Base-by-base conservation (phyloP, 2,113 vertebrate genomes). In the Triplophysa siluroides region DNA sequence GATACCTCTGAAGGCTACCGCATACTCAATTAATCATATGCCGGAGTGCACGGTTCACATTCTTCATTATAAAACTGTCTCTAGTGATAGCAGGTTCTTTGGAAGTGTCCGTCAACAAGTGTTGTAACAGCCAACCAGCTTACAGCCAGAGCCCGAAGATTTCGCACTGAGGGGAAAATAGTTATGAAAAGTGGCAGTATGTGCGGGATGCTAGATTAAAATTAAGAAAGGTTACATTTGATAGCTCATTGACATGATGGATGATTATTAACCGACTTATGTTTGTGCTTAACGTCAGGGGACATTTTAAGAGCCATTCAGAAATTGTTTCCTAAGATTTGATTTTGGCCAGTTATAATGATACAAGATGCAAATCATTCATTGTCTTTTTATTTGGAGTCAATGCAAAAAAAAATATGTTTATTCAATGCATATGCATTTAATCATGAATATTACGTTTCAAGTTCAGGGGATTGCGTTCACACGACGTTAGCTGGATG, bases 241-340 rank as follows among this genome's bases (percentile, higher is more conserved):
- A 78, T 80, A 77, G 61, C 45, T 38, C 45, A 12, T 77, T 19
- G 19, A 16, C 85, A 69, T 89, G 87, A 92, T 90, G 84, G 84
- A 90, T 91, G 72, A 74, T 88, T 87, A 84, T 90, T 86, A 38
- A 6, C 33, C 6, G 7, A 83, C 86, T 85, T 78, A 50, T 80
- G 26, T 62, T 58, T 83, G 79, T 83, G 86, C 90, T 79, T 88
- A 90, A 90, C 86, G 86, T 85, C 81, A 77, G 81, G 73, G 83
- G 83, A 83, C 85, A 83, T 45, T 86, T 88, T 87, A 90, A 90
- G 87, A 86, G 86, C 82, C 89, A 29, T 87, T 89, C 84, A 88
- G 88, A 84, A 90, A 89, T 88, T 87, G 73, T 65, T 85, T 88
- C 84, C 88, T 78, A 79, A 89, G 85, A 86, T 89, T 79, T 86